Evolutionary conservation across 2,113 vertebrate species (phyloP).

Genomic region (Penelope pileata): DNA sequence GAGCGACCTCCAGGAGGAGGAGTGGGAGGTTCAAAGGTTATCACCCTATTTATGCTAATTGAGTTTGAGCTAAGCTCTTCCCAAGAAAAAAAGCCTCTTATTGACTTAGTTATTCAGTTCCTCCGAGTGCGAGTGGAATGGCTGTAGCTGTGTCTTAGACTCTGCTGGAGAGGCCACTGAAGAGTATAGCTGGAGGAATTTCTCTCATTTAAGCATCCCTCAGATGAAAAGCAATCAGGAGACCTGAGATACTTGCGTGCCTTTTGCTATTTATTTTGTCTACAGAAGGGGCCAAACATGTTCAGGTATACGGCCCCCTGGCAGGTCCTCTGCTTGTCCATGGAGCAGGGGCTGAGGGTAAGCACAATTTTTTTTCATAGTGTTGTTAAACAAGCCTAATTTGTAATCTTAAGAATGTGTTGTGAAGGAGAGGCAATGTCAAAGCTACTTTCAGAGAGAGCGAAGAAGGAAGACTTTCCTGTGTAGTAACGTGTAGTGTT

Average conservation of each 20-base stretch:
- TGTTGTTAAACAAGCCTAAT: background rate
- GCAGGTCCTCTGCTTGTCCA: slow-evolving; percentile 79
- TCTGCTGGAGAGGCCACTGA: background rate
- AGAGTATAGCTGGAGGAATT: slow-evolving; percentile 1
- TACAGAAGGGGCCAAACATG: slow-evolving; percentile 69
- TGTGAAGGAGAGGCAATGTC: background rate
- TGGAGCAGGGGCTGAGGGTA: slow-evolving; percentile 77
- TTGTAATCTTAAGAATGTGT: background rate
- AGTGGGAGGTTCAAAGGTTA: slow-evolving; percentile 63
- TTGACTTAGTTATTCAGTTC: slow-evolving; percentile 70
- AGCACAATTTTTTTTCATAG: slow-evolving; percentile 48
- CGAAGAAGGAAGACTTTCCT: background rate
- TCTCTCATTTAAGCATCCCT: slow-evolving; percentile 8
- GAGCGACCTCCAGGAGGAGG: background rate
- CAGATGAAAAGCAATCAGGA: slow-evolving; percentile 16
- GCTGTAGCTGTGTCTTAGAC: slow-evolving; percentile 1
- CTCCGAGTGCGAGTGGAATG: slow-evolving; percentile 26
- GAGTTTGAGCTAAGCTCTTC: slow-evolving; percentile 81
- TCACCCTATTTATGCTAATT: slow-evolving; percentile 72
- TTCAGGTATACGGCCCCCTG: slow-evolving; percentile 81
- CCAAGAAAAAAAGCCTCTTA: slow-evolving; percentile 69
- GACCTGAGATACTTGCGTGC: slow-evolving; percentile 35
- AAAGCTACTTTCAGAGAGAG: background rate
- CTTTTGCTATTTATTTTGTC: slow-evolving; percentile 47
- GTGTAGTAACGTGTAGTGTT: background rate